Percentiles rank a stretch among this genome's conserved stretches.
These are phyloP conservation scores for Gadopsis marmoratus DNA, from an alignment of 2,797 vertebrate genomes.

Conservation along the genomic window DNA sequence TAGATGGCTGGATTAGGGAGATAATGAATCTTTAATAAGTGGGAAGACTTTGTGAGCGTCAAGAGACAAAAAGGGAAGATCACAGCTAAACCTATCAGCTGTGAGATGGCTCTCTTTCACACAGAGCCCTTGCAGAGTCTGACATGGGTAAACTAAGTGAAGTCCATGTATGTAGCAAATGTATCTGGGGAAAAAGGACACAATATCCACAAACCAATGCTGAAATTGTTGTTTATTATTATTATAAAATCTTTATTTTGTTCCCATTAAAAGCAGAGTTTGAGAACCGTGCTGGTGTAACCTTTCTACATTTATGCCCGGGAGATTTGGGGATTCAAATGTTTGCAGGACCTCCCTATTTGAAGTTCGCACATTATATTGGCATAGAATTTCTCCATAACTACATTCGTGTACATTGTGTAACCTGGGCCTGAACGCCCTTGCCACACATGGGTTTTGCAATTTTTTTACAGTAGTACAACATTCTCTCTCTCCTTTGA, in stretches of 20 bases:
- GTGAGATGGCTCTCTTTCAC: conserved; percentile 58
- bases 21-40: conserved; percentile 83
- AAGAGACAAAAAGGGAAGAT: conserved; percentile 68
- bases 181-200: not conserved
- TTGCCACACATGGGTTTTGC: conserved; percentile 4
- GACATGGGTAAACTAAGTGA: conserved; percentile 45
- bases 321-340: too few relatives aligned
- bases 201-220: not conserved
- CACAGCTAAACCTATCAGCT: conserved; percentile 63
- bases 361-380: not conserved
- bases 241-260: not conserved
- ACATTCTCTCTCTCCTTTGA: not conserved
- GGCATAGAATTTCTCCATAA: not conserved
- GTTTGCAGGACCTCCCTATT: too few relatives aligned
- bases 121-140: conserved; percentile 30
- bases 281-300: not conserved
- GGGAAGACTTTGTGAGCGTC: conserved; percentile 69
- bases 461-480: too few relatives aligned
- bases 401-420: not conserved
- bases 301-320: too few relatives aligned
- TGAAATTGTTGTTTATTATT: not conserved
- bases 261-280: not conserved
- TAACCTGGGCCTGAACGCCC: not conserved
- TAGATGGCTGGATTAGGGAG: conserved; percentile 78
- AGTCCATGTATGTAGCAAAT: not conserved